phyloP scores from a whole-genome alignment of 2,113 vertebrate genomes.

The Sterrhoptilus dennistouni region DNA sequence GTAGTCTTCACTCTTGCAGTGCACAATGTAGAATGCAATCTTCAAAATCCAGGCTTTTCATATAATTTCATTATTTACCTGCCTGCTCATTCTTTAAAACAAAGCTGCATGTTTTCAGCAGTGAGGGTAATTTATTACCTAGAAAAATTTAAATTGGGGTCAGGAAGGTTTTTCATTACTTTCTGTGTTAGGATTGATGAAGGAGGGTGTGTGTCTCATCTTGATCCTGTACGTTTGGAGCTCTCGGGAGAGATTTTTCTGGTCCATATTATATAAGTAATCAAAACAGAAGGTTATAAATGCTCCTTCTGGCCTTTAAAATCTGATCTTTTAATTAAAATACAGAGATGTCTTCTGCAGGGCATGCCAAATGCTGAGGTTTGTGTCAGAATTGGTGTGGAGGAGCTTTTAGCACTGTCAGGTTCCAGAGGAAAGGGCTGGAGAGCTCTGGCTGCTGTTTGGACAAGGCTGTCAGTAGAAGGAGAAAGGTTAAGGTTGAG shows the following conservation, averaged over 20 bases:
- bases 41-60: background rate
- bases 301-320: constrained; percentile 1
- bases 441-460: background rate
- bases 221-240: background rate
- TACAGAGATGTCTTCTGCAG: background rate
- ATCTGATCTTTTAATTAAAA: constrained; percentile 13
- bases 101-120: background rate
- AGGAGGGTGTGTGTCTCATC: background rate
- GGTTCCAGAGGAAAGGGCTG: background rate
- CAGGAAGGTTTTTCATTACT: background rate
- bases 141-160: background rate
- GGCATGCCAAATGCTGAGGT: background rate
- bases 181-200: background rate
- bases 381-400: background rate
- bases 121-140: background rate
- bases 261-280: background rate
- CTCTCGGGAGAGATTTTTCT: background rate
- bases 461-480: background rate
- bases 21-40: too few relatives aligned
- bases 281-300: background rate
- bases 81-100: background rate
- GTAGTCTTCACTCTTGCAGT: background rate
- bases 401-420: background rate
- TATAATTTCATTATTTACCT: background rate
- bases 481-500: background rate